A percentile compares a stretch with the other conserved stretches of the same genome.
These are phyloP conservation scores for Arvicanthis niloticus DNA, from an alignment of 2,113 vertebrate genomes.

Conservation along the genomic window DNA sequence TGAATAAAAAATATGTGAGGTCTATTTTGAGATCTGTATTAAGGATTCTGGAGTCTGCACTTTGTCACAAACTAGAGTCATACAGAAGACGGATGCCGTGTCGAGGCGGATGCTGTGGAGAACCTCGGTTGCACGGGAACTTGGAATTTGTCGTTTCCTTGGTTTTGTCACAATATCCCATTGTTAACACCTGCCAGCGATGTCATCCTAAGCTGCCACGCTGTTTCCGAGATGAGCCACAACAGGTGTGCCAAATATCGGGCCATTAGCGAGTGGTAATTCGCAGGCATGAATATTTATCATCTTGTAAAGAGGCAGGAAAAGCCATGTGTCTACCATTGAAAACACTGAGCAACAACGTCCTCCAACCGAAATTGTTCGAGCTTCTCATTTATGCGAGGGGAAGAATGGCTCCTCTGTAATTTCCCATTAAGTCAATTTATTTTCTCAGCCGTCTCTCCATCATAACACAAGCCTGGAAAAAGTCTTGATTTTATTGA, in stretches of 20 bases:
- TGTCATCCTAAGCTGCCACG: conserved; percentile 61
- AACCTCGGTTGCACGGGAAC: conserved; percentile 2
- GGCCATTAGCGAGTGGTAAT: conserved; percentile 69
- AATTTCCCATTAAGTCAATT: conserved; percentile 68
- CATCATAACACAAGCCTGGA: conserved; percentile 26
- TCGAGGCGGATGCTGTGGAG: not conserved
- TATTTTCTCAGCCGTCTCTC: conserved; percentile 41
- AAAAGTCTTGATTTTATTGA: conserved; percentile 42
- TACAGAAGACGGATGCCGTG: not conserved
- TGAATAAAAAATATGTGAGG: not conserved
- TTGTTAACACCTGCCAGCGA: conserved; percentile 67
- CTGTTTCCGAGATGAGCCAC: conserved; percentile 62
- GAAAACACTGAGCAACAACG: not conserved
- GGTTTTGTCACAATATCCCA: conserved; percentile 53
- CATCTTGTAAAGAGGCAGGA: conserved; percentile 57
- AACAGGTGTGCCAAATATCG: conserved; percentile 76
- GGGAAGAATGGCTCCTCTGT: conserved; percentile 34
- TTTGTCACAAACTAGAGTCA: not conserved
- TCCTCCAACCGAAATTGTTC: conserved; percentile 50
- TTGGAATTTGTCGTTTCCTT: conserved; percentile 41
- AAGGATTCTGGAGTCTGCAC: not conserved
- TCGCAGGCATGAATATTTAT: conserved; percentile 76
- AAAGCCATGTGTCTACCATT: conserved; percentile 55
- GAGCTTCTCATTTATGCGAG: conserved; percentile 54
- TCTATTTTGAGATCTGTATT: not conserved